Percentiles rank a stretch among this genome's conserved stretches.
phyloP scores from a whole-genome alignment of 2,888 invertebrate genomes.

The Liodrosophila aerea region DNA sequence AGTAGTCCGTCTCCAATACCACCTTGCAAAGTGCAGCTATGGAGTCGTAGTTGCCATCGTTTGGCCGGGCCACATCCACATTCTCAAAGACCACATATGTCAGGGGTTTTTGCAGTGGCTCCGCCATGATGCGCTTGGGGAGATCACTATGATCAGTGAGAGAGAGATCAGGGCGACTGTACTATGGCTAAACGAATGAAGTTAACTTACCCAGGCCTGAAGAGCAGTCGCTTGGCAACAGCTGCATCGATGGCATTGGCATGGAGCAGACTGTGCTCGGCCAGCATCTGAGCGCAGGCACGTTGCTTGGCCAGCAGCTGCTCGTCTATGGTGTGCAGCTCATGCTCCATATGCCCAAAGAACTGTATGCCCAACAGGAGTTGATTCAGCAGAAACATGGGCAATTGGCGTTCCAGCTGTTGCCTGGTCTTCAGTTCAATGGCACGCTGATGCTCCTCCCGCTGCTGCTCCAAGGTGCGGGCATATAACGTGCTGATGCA shows the following conservation, averaged over 20 bases:
- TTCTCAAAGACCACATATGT: conserved; percentile 89
- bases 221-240: conserved; percentile 86
- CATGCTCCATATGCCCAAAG: conserved; percentile 88
- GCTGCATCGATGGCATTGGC: conserved; percentile 88
- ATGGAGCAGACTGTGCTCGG: conserved; percentile 85
- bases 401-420: conserved; percentile 86
- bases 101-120: conserved; percentile 86
- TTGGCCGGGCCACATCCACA: conserved; percentile 87
- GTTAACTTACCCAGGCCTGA: conserved; percentile 80
- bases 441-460: conserved; percentile 69
- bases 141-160: conserved; percentile 82
- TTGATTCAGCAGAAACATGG: conserved; percentile 90
- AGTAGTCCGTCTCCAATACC: conserved; percentile 83
- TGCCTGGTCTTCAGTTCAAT: conserved; percentile 77
- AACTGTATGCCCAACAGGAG: conserved; percentile 89
- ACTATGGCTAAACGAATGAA: too few relatives aligned
- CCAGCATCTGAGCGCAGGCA: conserved; percentile 71
- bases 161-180: too few relatives aligned
- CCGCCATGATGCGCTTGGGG: conserved; percentile 65
- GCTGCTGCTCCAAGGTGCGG: conserved; percentile 66
- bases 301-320: conserved; percentile 72
- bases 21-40: conserved; percentile 85
- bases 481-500: conserved; percentile 63
- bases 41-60: conserved; percentile 84
- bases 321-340: conserved; percentile 72